Evolutionary conservation across 2,113 vertebrate genomes (phyloP).

Genomic region (Fregata magnificens): DNA sequence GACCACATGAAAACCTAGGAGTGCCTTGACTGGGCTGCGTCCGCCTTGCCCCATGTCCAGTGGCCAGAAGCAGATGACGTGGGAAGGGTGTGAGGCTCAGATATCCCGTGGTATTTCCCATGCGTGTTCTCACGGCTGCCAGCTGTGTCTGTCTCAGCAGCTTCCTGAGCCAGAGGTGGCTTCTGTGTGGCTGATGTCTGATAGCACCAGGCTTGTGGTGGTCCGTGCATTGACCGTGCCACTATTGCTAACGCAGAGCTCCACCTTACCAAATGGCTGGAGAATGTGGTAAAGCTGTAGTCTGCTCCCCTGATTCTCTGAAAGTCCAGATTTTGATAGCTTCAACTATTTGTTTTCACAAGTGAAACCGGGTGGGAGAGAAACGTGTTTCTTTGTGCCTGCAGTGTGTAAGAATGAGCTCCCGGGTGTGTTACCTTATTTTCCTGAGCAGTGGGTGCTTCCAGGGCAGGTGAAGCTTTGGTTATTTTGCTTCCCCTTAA

Average conservation of each 20-base stretch:
- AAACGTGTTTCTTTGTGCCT: background rate
- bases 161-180: background rate
- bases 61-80: background rate
- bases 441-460: background rate
- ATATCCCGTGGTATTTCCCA: background rate
- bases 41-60: background rate
- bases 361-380: background rate
- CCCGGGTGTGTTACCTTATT: background rate
- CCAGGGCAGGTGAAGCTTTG: background rate
- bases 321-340: background rate
- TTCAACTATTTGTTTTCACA: background rate
- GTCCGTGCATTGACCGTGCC: fast-evolving
- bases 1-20: background rate
- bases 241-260: fast-evolving
- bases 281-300: background rate
- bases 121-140: fast-evolving
- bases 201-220: background rate
- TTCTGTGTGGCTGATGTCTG: no score
- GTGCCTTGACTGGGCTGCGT: background rate
- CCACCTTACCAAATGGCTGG: no score
- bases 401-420: background rate
- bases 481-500: background rate
- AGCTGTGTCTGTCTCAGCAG: background rate
- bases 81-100: background rate
- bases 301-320: background rate